Percentiles rank a stretch among this genome's conserved stretches.
These are phyloP conservation scores for Aphaenogaster floridana DNA, from an alignment of 1,140 invertebrate species.

Conservation along the genomic window DNA sequence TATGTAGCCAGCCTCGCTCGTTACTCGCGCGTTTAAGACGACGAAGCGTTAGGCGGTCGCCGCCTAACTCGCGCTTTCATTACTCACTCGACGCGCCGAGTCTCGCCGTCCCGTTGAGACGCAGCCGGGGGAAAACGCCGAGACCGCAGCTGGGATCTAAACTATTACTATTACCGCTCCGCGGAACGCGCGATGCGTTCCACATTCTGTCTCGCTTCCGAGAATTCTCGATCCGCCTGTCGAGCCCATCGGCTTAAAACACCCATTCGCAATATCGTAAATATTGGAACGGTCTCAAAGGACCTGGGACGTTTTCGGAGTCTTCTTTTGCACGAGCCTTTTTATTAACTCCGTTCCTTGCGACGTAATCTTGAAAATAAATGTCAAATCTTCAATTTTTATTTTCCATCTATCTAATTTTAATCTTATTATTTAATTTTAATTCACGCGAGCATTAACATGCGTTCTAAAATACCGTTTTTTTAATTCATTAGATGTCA, in stretches of 20 bases:
- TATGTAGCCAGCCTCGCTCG: conserved; percentile 49
- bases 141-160: not conserved
- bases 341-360: not conserved
- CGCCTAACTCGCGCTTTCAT: conserved; percentile 36
- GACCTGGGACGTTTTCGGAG: not conserved
- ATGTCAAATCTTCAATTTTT: not conserved
- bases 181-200: not conserved
- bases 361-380: not conserved
- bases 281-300: not conserved
- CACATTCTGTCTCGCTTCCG: not conserved
- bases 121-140: not conserved
- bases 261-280: not conserved
- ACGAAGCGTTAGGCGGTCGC: conserved; percentile 24
- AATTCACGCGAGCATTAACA: no score
- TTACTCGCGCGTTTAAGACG: conserved; percentile 43
- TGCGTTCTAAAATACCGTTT: no score
- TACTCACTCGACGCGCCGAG: conserved; percentile 22
- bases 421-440: no score
- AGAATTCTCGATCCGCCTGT: conserved; percentile 46
- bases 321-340: not conserved
- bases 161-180: conserved; percentile 11
- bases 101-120: not conserved
- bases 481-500: no score
- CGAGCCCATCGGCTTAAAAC: conserved; percentile 14
- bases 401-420: no score